These are phyloP conservation scores for Diadema setosum DNA, from an alignment of 35 echinoderm and acorn worm genomes.

Conservation along the genomic window DNA sequence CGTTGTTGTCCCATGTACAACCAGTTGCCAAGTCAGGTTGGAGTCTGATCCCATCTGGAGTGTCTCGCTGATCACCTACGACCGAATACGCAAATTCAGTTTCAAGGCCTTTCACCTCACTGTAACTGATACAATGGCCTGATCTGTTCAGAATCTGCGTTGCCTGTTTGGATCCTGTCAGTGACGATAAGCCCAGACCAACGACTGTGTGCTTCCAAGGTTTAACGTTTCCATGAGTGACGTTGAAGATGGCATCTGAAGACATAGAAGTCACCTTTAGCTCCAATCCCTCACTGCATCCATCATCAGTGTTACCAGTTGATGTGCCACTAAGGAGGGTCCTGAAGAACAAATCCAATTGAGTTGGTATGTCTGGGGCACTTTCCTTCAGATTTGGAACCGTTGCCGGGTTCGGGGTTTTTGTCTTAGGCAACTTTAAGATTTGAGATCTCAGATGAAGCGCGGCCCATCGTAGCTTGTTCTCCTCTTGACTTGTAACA, in stretches of 20 bases:
- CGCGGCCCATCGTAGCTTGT: constrained; percentile 55
- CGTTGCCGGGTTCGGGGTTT: constrained; percentile 60
- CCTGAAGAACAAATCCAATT: constrained; percentile 67
- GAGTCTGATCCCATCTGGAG: constrained; percentile 65
- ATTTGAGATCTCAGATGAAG: constrained; percentile 60
- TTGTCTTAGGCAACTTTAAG: constrained; percentile 38
- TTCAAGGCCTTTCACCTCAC: constrained; percentile 75
- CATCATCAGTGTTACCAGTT: constrained; percentile 2
- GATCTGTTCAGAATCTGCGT: constrained; percentile 68
- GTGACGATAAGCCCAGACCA: constrained; percentile 61
- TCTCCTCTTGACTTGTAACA: constrained; percentile 10
- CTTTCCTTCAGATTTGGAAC: constrained; percentile 72
- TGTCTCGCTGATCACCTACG: background rate
- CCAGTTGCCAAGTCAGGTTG: constrained; percentile 40
- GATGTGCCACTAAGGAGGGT: constrained; percentile 51
- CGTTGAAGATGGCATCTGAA: constrained; percentile 66
- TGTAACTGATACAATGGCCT: constrained; percentile 65
- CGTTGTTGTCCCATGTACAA: constrained; percentile 66
- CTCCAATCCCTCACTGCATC: constrained; percentile 44
- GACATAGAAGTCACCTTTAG: constrained; percentile 65
- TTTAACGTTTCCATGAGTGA: constrained; percentile 55
- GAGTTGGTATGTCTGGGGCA: constrained; percentile 46
- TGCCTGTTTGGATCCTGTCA: constrained; percentile 65
- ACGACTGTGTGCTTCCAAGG: constrained; percentile 75
- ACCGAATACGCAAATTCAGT: constrained; percentile 76